A percentile compares a stretch with the other conserved stretches of the same genome.
phyloP scores from a whole-genome alignment of 2,113 vertebrate species.

The Onychostoma macrolepis region DNA sequence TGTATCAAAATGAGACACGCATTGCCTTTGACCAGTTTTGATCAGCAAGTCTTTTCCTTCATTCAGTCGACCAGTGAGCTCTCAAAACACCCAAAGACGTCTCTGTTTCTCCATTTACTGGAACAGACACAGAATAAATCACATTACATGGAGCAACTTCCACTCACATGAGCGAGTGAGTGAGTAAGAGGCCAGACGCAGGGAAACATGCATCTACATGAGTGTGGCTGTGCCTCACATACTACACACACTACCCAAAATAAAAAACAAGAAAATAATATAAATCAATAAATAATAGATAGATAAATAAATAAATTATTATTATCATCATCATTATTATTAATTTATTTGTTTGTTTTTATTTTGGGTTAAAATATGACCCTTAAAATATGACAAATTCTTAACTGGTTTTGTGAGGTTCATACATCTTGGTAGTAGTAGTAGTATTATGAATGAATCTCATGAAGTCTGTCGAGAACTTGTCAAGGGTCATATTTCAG shows the following conservation, averaged over 20 bases:
- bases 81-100: not conserved
- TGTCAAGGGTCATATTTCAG: not conserved
- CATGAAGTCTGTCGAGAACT: not conserved
- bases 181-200: conserved; percentile 16
- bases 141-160: conserved; percentile 21
- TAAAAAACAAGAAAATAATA: not conserved
- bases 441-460: not conserved
- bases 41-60: not conserved
- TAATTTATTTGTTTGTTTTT: too few species aligned
- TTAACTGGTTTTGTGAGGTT: too few species aligned
- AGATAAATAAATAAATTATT: too few species aligned
- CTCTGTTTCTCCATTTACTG: conserved; percentile 37
- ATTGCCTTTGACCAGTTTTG: not conserved
- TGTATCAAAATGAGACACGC: not conserved
- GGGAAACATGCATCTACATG: too few species aligned
- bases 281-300: too few species aligned
- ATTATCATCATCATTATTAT: too few species aligned
- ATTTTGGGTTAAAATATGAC: too few species aligned
- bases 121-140: conserved; percentile 39
- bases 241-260: not conserved
- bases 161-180: conserved; percentile 32
- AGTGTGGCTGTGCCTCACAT: not conserved
- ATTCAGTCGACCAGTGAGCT: not conserved
- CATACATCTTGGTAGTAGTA: too few species aligned
- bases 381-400: too few species aligned